phyloP scores from a whole-genome alignment of 2,888 invertebrate species.

The Andrena flavipes region DNA sequence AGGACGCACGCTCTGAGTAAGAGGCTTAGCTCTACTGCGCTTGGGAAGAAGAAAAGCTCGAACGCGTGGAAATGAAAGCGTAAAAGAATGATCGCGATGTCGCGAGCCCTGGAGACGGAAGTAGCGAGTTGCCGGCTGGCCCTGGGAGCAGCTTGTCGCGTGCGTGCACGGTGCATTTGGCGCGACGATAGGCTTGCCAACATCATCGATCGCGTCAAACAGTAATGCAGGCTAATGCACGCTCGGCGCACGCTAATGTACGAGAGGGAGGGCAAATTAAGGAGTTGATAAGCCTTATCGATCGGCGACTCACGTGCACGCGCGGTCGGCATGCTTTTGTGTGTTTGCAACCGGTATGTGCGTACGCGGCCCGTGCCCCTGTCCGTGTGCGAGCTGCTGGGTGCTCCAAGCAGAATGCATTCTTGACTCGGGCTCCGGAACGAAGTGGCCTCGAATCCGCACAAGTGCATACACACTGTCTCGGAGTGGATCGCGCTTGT shows the following conservation, averaged over 20 bases:
- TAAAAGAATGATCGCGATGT: not conserved
- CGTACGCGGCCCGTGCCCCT: too few species aligned
- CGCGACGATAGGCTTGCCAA: conserved; percentile 58
- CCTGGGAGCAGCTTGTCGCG: not conserved
- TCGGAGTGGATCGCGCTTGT: conserved; percentile 44
- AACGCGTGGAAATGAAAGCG: not conserved
- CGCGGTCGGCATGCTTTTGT: conserved; percentile 17
- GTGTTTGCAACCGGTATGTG: not conserved
- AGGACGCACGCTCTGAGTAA: not conserved
- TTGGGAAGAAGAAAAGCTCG: not conserved
- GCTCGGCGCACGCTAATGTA: conserved; percentile 69
- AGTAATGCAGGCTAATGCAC: conserved; percentile 73
- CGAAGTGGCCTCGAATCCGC: conserved; percentile 53
- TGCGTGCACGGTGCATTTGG: conserved; percentile 37
- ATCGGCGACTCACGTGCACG: conserved; percentile 56
- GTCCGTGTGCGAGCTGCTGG: not conserved
- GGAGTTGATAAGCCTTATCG: conserved; percentile 75
- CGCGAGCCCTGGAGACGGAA: conserved; percentile 9
- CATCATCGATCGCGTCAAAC: conserved; percentile 75
- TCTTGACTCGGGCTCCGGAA: conserved; percentile 37
- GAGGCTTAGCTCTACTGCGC: not conserved
- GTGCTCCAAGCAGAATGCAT: conserved; percentile 18
- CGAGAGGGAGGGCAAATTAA: conserved; percentile 72
- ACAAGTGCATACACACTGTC: conserved; percentile 45
- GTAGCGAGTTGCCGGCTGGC: not conserved